Percentiles rank a stretch among this genome's conserved stretches.
phyloP scores from a whole-genome alignment of 2,888 invertebrate genomes.

The Scaptomyza parva region DNA sequence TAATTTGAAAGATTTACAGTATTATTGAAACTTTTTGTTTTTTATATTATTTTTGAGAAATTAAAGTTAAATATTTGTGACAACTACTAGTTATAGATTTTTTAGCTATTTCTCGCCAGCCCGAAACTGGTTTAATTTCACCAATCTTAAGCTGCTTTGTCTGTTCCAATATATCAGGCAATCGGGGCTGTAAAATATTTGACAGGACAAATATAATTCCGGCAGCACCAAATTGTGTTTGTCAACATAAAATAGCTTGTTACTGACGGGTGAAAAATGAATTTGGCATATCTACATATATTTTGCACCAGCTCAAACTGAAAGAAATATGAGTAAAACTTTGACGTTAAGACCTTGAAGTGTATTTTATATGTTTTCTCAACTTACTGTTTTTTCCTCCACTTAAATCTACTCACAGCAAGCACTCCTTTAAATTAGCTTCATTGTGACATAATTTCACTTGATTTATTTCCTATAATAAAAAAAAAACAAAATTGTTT shows the following conservation, averaged over 20 bases:
- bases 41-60: neutral
- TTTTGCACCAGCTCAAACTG: neutral
- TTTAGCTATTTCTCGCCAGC: neutral
- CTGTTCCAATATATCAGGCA: neutral
- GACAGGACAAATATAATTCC: constrained; percentile 6
- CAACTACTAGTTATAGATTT: neutral
- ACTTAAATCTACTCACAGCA: neutral
- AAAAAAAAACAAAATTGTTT: constrained; percentile 44
- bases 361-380: neutral
- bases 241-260: neutral
- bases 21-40: neutral
- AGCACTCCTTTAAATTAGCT: constrained; percentile 26
- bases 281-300: neutral
- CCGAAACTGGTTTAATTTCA: neutral
- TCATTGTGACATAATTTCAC: constrained; percentile 61
- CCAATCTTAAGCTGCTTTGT: neutral
- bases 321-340: neutral
- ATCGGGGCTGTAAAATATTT: constrained; percentile 2
- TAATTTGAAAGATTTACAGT: constrained; percentile 14
- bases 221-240: constrained; percentile 1
- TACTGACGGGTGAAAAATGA: neutral
- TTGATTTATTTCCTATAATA: constrained; percentile 22
- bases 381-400: neutral
- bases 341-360: neutral
- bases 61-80: too few relatives aligned